These are phyloP conservation scores for Leptinotarsa juncta DNA, from an alignment of 2,888 invertebrate genomes.

Conservation along the genomic window DNA sequence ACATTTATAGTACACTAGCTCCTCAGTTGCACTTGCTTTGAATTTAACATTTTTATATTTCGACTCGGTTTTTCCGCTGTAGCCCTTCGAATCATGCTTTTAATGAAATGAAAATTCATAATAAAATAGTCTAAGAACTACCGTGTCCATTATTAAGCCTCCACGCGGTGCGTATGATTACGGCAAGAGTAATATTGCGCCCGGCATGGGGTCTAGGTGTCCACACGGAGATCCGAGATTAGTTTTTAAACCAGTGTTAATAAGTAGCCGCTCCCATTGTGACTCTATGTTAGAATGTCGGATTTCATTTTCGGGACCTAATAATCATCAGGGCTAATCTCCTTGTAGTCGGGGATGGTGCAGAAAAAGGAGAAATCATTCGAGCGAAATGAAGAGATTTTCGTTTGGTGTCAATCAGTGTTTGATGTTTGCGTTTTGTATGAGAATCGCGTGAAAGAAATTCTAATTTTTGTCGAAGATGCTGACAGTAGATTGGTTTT, in stretches of 20 bases:
- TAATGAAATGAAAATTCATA: slow-evolving; percentile 26
- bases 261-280: slow-evolving; percentile 48
- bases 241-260: slow-evolving; percentile 55
- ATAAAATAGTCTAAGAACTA: slow-evolving; percentile 30
- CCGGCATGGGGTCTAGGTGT: slow-evolving; percentile 57
- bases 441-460: neutral
- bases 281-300: slow-evolving; percentile 33
- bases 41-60: neutral
- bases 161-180: slow-evolving; percentile 41
- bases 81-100: neutral
- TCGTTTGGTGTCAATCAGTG: slow-evolving; percentile 7
- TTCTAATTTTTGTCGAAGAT: too few relatives aligned
- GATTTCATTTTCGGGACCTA: slow-evolving; percentile 23
- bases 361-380: slow-evolving; percentile 6
- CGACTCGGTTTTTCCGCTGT: slow-evolving; percentile 10
- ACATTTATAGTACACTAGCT: too few relatives aligned
- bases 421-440: slow-evolving; percentile 5
- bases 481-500: too few relatives aligned
- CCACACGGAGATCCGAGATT: slow-evolving; percentile 59
- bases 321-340: slow-evolving; percentile 21
- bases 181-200: slow-evolving; percentile 46
- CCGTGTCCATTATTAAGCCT: slow-evolving; percentile 23
- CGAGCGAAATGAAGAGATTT: slow-evolving; percentile 6
- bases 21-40: neutral
- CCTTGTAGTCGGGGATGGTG: slow-evolving; percentile 13